Evolutionary conservation across 2,113 vertebrate genomes (phyloP).

Genomic region (Thomomys bottae): DNA sequence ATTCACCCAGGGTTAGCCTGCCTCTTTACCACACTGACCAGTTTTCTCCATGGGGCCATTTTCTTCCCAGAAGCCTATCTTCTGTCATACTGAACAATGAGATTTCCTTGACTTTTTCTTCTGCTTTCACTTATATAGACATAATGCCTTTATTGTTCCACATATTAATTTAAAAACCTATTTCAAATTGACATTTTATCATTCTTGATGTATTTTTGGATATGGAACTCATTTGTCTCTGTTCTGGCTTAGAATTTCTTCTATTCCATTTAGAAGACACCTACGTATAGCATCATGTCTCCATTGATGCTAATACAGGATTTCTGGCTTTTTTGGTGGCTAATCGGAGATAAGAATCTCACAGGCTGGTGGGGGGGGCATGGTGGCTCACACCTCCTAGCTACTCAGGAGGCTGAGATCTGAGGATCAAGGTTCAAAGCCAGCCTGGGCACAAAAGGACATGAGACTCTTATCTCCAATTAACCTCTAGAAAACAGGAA

Average conservation of each 20-base stretch:
- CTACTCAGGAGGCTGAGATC: no score
- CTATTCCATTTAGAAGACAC: slow-evolving; percentile 12
- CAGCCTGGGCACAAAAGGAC: no score
- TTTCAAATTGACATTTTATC: slow-evolving; percentile 4
- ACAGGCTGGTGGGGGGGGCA: no score
- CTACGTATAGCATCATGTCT: not conserved
- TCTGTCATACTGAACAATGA: not conserved
- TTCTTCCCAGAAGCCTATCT: not conserved
- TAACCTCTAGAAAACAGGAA: no score
- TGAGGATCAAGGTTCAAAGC: no score
- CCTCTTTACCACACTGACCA: not conserved
- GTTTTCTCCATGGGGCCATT: slow-evolving; percentile 10
- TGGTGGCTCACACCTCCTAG: no score
- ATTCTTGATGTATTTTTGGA: not conserved
- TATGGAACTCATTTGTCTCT: not conserved
- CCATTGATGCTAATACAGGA: not conserved
- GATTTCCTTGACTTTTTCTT: slow-evolving; percentile 1
- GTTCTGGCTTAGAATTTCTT: not conserved
- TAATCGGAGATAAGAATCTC: no score
- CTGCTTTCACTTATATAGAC: not conserved
- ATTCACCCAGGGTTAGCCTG: not conserved
- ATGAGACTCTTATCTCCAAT: no score
- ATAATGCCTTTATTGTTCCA: not conserved
- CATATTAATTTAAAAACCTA: not conserved
- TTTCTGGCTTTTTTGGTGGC: no score